phyloP scores from a whole-genome alignment of 1,140 invertebrate species.

The Plutomurus gul region DNA sequence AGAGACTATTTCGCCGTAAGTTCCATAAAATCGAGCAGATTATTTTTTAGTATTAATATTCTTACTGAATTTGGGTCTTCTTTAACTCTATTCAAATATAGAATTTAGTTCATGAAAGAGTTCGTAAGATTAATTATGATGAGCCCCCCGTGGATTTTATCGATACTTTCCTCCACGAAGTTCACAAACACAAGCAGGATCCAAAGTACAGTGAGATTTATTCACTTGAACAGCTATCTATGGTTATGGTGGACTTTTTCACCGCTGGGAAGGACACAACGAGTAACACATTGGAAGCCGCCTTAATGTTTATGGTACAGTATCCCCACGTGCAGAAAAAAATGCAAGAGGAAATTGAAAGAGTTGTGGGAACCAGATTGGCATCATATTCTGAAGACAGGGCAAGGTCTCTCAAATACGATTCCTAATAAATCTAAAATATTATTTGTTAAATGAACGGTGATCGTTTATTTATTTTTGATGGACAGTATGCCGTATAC shows the following conservation, averaged over 20 bases:
- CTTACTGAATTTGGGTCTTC: too few relatives aligned
- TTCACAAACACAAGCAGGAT: neutral
- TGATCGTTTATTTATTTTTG: neutral
- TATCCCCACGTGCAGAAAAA: neutral
- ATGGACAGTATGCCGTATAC: neutral
- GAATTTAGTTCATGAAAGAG: neutral
- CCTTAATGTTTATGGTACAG: neutral
- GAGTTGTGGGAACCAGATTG: neutral
- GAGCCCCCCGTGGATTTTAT: neutral
- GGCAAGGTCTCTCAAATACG: neutral
- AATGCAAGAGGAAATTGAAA: constrained; percentile 57
- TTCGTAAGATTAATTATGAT: neutral
- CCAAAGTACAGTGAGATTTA: neutral
- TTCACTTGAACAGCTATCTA: neutral
- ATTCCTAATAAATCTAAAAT: neutral
- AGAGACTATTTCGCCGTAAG: neutral
- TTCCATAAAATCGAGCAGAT: too few relatives aligned
- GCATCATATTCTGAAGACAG: neutral
- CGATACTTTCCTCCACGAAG: neutral
- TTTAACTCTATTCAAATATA: too few relatives aligned
- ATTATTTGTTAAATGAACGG: too few relatives aligned
- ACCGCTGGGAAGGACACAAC: neutral
- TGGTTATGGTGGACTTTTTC: neutral
- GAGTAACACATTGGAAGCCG: neutral
- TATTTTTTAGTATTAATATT: too few relatives aligned